Conservation (phyloP, 2,888 invertebrate genomes). For the Crocallis elinguaria region DNA sequence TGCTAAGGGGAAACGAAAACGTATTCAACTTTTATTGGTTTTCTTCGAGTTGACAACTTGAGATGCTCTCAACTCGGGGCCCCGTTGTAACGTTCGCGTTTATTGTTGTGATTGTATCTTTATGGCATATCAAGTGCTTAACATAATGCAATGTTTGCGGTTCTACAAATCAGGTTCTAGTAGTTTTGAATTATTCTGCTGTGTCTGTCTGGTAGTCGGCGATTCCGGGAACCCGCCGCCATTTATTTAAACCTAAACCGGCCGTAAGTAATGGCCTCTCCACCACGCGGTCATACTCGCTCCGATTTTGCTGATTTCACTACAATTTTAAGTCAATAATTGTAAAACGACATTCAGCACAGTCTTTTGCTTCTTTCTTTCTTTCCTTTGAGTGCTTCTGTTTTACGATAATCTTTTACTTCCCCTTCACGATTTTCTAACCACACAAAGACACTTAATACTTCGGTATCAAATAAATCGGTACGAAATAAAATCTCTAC, state of each 20-base stretch:
- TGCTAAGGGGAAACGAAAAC: conserved; percentile 51
- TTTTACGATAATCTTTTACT: too few relatives aligned
- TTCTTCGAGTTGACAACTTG: conserved; percentile 60
- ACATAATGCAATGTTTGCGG: conserved; percentile 35
- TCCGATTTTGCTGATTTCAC: conserved; percentile 37
- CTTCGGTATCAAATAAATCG: neutral
- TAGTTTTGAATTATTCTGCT: conserved; percentile 43
- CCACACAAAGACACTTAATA: neutral
- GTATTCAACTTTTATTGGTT: conserved; percentile 64
- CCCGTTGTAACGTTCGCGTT: conserved; percentile 43
- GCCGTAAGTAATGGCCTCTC: conserved; percentile 53
- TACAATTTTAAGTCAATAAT: conserved; percentile 7
- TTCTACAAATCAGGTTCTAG: conserved; percentile 45
- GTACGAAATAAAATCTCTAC: conserved; percentile 7
- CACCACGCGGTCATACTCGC: conserved; percentile 32
- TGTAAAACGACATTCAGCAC: neutral
- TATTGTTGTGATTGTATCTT: conserved; percentile 41
- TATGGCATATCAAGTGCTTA: conserved; percentile 36
- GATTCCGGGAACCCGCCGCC: conserved; percentile 52
- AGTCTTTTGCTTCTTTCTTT: neutral
- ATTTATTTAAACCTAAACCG: conserved; percentile 61
- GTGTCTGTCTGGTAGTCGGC: conserved; percentile 44
- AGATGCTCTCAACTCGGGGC: conserved; percentile 52
- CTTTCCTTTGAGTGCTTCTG: neutral
- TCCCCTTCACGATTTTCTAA: neutral